phyloP scores from a whole-genome alignment of 2,888 invertebrate species.

The Stenolophus ochropezus region DNA sequence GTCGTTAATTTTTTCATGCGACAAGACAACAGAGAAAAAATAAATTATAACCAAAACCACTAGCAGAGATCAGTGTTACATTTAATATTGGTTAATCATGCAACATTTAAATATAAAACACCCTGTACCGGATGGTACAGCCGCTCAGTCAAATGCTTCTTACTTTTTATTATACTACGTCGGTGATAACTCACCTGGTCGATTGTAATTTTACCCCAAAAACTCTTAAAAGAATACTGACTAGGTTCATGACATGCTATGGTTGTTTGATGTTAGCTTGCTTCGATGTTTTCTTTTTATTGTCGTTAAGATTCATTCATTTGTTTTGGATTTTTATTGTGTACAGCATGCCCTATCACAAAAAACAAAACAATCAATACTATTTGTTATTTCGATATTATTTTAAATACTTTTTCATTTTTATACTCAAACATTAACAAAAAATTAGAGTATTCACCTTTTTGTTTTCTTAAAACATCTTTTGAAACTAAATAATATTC shows the following conservation, averaged over 20 bases:
- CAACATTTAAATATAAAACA: constrained; percentile 74
- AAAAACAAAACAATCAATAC: background rate
- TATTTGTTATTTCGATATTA: background rate
- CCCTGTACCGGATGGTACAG: constrained; percentile 73
- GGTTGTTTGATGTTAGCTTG: constrained; percentile 40
- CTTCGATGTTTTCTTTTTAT: constrained; percentile 42
- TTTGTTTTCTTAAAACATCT: too few relatives aligned
- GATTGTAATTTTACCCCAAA: constrained; percentile 48
- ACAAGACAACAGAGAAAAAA: constrained; percentile 71
- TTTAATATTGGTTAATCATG: constrained; percentile 74
- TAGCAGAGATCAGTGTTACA: constrained; percentile 72
- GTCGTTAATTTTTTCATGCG: constrained; percentile 51
- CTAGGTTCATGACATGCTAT: constrained; percentile 52
- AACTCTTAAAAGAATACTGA: constrained; percentile 55
- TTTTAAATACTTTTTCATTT: too few relatives aligned
- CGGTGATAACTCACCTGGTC: background rate
- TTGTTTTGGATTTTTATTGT: constrained; percentile 4
- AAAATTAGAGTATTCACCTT: too few relatives aligned
- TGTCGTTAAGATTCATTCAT: constrained; percentile 49
- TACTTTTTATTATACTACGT: background rate
- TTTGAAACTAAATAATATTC: too few relatives aligned
- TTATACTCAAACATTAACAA: too few relatives aligned
- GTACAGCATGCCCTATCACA: background rate
- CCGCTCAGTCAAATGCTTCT: background rate
- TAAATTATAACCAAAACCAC: constrained; percentile 72